Percentiles rank a stretch among this genome's conserved stretches.
phyloP scores from a whole-genome alignment of 2,888 invertebrate species.

The Drosophila falleni region DNA sequence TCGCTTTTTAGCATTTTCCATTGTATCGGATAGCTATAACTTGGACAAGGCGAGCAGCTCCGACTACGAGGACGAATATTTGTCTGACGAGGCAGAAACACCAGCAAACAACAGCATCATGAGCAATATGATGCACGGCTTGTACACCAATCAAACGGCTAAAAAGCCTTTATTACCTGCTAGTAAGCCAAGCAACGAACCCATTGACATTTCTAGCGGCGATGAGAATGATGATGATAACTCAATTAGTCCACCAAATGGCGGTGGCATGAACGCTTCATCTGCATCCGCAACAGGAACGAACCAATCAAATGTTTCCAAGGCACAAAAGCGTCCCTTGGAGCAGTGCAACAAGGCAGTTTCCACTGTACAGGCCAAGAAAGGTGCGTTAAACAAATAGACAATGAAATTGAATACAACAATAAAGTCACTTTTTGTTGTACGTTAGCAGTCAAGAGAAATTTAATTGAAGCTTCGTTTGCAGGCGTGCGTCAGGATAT shows the following conservation, averaged over 20 bases:
- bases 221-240: conserved; percentile 88
- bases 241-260: conserved; percentile 49
- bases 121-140: conserved; percentile 85
- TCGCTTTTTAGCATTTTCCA: conserved; percentile 88
- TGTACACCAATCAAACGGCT: conserved; percentile 83
- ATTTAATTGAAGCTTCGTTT: conserved; percentile 3
- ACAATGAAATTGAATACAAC: not conserved
- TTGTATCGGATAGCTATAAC: conserved; percentile 90
- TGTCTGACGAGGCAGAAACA: conserved; percentile 50
- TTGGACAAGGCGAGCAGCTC: conserved; percentile 85
- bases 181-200: conserved; percentile 85
- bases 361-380: conserved; percentile 38
- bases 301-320: conserved; percentile 5
- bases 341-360: not conserved
- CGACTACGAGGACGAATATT: conserved; percentile 86
- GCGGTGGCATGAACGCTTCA: conserved; percentile 21
- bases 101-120: conserved; percentile 72
- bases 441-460: conserved; percentile 30
- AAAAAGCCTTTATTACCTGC: conserved; percentile 73
- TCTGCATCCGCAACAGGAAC: not conserved
- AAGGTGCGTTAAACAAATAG: conserved; percentile 40
- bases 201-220: conserved; percentile 93
- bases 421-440: not conserved
- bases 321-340: conserved; percentile 43
- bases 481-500: conserved; percentile 28